Evolutionary conservation across 1,140 invertebrate genomes (phyloP).

Genomic region (Aradophagus sp.): DNA sequence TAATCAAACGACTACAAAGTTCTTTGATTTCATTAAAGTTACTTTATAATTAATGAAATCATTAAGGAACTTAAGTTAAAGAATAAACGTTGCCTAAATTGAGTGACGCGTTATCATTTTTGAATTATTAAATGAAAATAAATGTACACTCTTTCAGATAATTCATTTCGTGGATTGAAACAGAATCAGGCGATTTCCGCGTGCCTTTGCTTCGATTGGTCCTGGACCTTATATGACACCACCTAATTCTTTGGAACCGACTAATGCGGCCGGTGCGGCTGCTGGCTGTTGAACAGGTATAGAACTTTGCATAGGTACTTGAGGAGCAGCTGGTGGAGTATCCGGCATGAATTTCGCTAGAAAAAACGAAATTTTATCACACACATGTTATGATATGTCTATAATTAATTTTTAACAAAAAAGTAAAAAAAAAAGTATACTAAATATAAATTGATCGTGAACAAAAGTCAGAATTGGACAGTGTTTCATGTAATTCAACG

Average conservation of each 20-base stretch:
- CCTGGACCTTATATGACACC: conserved; percentile 30
- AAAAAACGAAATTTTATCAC: conserved; percentile 53
- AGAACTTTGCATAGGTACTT: no score
- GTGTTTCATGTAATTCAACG: no score
- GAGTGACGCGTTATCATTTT: background rate
- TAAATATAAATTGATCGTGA: no score
- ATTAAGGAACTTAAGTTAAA: no score
- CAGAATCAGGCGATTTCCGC: conserved; percentile 20
- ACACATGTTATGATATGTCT: no score
- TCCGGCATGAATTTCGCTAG: conserved; percentile 76
- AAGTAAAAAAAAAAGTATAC: no score
- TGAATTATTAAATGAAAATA: conserved; percentile 4
- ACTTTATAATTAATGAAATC: no score
- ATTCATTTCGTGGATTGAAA: conserved; percentile 19
- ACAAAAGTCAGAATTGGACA: no score
- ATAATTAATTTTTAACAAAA: no score
- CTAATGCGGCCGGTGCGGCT: conserved; percentile 48
- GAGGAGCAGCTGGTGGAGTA: conserved; percentile 66
- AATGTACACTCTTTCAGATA: background rate
- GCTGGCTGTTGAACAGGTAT: conserved; percentile 13
- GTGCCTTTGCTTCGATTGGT: conserved; percentile 1
- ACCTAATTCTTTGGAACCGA: conserved; percentile 47
- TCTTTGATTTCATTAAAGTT: no score
- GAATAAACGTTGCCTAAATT: no score
- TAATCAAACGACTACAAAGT: no score